Evolutionary conservation across 2,888 invertebrate species (phyloP).

Genomic region (Mimachlamys varia): DNA sequence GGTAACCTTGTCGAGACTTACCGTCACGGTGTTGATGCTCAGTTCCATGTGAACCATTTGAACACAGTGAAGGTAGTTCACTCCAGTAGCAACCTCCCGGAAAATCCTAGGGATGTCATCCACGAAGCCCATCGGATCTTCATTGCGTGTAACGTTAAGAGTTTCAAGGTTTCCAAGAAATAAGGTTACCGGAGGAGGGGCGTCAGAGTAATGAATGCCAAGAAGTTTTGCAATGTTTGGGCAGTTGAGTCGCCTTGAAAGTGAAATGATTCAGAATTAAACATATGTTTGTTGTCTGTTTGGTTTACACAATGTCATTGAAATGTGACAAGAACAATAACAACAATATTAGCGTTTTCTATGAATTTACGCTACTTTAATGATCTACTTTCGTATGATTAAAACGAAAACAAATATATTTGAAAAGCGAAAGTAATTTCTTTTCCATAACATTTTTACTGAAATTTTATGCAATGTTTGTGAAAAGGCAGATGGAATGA

Average conservation of each 20-base stretch:
- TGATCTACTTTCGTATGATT: too few relatives aligned
- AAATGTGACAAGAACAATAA: too few relatives aligned
- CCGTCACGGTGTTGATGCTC: conserved; percentile 71
- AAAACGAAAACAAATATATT: too few relatives aligned
- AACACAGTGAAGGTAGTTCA: conserved; percentile 70
- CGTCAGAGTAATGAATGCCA: conserved; percentile 66
- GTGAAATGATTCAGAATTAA: background rate
- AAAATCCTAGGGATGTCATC: conserved; percentile 51
- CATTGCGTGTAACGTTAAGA: conserved; percentile 52
- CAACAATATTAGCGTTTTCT: too few relatives aligned
- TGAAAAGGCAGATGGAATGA: too few relatives aligned
- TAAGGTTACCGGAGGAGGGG: conserved; percentile 61
- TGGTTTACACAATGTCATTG: too few relatives aligned
- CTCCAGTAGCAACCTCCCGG: conserved; percentile 56
- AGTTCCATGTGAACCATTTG: conserved; percentile 76
- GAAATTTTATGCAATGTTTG: too few relatives aligned
- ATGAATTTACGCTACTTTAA: too few relatives aligned
- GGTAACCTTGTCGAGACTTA: conserved; percentile 52
- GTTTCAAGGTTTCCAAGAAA: conserved; percentile 63
- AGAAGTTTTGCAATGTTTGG: conserved; percentile 64
- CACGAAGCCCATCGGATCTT: background rate
- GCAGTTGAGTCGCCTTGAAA: conserved; percentile 57
- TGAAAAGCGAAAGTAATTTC: too few relatives aligned
- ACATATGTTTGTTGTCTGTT: too few relatives aligned
- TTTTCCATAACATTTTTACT: too few relatives aligned